phyloP scores from a whole-genome alignment of 2,888 invertebrate species.

The Thyatira batis region DNA sequence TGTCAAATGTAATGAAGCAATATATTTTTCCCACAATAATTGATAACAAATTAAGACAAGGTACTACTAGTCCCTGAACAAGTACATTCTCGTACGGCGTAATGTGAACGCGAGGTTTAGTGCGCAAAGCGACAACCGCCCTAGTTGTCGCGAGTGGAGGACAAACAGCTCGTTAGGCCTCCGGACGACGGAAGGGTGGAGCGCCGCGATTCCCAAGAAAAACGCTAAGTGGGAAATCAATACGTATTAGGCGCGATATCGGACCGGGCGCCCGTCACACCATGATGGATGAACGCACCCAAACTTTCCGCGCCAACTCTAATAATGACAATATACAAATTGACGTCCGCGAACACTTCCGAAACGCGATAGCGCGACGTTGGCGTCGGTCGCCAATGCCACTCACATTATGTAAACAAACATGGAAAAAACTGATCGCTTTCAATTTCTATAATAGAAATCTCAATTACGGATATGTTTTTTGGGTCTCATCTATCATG shows the following conservation, averaged over 20 bases:
- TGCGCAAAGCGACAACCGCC: slow-evolving; percentile 48
- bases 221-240: slow-evolving; percentile 82
- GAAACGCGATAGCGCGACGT: slow-evolving; percentile 71
- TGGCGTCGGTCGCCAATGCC: slow-evolving; percentile 50
- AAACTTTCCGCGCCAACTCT: slow-evolving; percentile 75
- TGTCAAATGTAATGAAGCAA: background rate
- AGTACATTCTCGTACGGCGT: background rate
- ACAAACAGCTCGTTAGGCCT: slow-evolving; percentile 81
- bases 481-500: slow-evolving; percentile 79
- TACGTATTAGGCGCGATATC: slow-evolving; percentile 82
- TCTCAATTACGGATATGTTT: slow-evolving; percentile 81
- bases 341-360: slow-evolving; percentile 76
- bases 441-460: slow-evolving; percentile 80
- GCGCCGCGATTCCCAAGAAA: slow-evolving; percentile 78
- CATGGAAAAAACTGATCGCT: slow-evolving; percentile 70
- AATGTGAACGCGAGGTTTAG: slow-evolving; percentile 10
- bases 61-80: background rate
- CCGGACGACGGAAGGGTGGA: slow-evolving; percentile 77
- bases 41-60: background rate
- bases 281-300: slow-evolving; percentile 80
- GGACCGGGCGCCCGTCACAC: slow-evolving; percentile 76
- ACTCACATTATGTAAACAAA: slow-evolving; percentile 80
- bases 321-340: slow-evolving; percentile 83
- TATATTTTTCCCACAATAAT: background rate
- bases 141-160: slow-evolving; percentile 68